Conservation (phyloP, 2,888 invertebrate genomes). For the Meiosimyza platycephala region DNA sequence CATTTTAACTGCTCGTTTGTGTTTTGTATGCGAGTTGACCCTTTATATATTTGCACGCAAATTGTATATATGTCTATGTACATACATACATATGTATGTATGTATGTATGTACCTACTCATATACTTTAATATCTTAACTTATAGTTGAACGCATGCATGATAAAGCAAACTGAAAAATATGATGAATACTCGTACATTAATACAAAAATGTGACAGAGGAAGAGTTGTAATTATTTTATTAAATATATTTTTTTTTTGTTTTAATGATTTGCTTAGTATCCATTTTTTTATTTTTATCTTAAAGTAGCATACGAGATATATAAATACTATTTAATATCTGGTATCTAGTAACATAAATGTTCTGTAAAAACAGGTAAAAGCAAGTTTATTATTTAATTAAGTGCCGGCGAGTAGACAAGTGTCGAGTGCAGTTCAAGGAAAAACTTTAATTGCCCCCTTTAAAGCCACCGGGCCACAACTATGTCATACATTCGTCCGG, state of each 20-base stretch:
- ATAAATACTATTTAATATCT: too few species aligned
- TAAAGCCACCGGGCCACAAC: slow-evolving; percentile 15
- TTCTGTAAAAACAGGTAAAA: slow-evolving; percentile 6
- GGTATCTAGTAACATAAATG: neutral
- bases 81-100: too few species aligned
- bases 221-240: neutral
- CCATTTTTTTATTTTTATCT: too few species aligned
- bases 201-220: too few species aligned
- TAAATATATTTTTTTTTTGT: neutral
- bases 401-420: slow-evolving; percentile 14
- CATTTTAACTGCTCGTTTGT: too few species aligned
- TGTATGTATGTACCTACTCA: too few species aligned
- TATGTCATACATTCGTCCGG: slow-evolving; percentile 8
- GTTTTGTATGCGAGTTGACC: neutral
- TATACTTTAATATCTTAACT: neutral
- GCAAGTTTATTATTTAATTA: slow-evolving; percentile 34
- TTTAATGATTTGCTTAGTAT: too few species aligned
- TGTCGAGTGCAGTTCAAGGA: slow-evolving; percentile 57
- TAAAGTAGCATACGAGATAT: too few species aligned
- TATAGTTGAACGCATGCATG: slow-evolving; percentile 5
- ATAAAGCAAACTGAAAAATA: neutral
- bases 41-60: neutral
- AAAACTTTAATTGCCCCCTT: slow-evolving; percentile 56
- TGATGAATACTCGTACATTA: too few species aligned
- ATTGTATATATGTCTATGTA: too few species aligned